Base-by-base conservation (phyloP, 1,140 invertebrate species). In the Sinella curviseta region DNA sequence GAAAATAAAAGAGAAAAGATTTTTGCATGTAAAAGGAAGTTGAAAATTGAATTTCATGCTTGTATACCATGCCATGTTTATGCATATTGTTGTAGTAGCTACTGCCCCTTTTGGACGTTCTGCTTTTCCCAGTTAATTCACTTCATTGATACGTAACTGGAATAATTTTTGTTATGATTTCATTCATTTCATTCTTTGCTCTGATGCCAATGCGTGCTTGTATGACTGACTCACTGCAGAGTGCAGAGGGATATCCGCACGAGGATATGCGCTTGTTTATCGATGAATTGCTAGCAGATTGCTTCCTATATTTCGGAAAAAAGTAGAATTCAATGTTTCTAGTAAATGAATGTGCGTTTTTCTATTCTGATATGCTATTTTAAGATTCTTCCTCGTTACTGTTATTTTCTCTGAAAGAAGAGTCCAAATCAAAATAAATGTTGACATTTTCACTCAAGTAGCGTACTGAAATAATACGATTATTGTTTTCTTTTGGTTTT, bases 11-110 rank as follows among this genome's bases (percentile, higher is more conserved):
- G n/a, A n/a, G 34, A 75, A 34, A 33, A 48, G 48, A 76, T 48
- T 33, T 70, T 8, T 17, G 26, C 1, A 70, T 20, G 30, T 54
- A 76, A 54, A 76, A 55, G 75, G 14, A 57, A 57, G 35, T 76
- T 33, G 35, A 31, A 54, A 57, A 57, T 77, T 60, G 33, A 76
- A 31, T 75, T 77, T 35, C 76, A 35, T 35, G 78, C 80, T 57
- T 73, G 35, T 28, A 79, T 74, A 33, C 73, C 77, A 36, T 48
- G 39, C 1, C 26, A 48, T 20, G 20, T 48, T 48, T 48, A 20
- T 34, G 39, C 34, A 39, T 28, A 14, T 55, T n/a, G n/a, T n/a
- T n/a, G n/a, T n/a, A n/a, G n/a, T n/a, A n/a, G n/a, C n/a, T n/a
- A n/a, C n/a, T n/a, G n/a, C n/a, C n/a, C n/a, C 8, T 31, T 57